Percentiles rank a stretch among this genome's conserved stretches.
Conservation (phyloP, 2,888 invertebrate species). For the Callosobruchus maculatus region DNA sequence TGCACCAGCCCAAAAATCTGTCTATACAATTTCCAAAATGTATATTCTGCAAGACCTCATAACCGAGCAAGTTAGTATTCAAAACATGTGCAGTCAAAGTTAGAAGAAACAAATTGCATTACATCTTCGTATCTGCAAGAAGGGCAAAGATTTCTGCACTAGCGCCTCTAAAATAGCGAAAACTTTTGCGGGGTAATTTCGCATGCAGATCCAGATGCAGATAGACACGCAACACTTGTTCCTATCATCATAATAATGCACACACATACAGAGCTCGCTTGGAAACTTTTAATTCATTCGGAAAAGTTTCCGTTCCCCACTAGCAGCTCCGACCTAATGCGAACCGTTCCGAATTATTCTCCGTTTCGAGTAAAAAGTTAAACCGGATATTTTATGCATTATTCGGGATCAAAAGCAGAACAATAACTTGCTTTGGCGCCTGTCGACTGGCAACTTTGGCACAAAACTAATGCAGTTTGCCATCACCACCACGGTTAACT, state of each 20-base stretch:
- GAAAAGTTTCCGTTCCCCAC: background rate
- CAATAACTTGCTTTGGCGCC: background rate
- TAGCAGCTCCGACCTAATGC: background rate
- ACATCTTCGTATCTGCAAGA: too few species aligned
- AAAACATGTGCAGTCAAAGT: too few species aligned
- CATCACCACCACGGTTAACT: background rate
- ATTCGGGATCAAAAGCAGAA: background rate
- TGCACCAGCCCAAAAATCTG: too few species aligned
- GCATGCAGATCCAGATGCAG: background rate
- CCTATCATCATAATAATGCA: background rate
- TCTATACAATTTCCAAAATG: too few species aligned
- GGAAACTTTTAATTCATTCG: background rate
- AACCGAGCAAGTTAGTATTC: too few species aligned
- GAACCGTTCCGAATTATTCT: background rate
- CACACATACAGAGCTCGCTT: background rate
- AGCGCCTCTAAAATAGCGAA: background rate
- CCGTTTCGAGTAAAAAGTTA: background rate
- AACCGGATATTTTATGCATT: background rate
- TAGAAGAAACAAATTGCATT: too few species aligned
- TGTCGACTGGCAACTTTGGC: background rate
- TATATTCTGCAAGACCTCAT: too few species aligned
- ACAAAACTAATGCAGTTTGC: background rate
- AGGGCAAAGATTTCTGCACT: too few species aligned
- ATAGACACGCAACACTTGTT: background rate
- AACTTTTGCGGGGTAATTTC: background rate